Percentiles rank a stretch among this genome's conserved stretches.
phyloP scores from a whole-genome alignment of 2,113 vertebrate species.

The Nettapus auritus region DNA sequence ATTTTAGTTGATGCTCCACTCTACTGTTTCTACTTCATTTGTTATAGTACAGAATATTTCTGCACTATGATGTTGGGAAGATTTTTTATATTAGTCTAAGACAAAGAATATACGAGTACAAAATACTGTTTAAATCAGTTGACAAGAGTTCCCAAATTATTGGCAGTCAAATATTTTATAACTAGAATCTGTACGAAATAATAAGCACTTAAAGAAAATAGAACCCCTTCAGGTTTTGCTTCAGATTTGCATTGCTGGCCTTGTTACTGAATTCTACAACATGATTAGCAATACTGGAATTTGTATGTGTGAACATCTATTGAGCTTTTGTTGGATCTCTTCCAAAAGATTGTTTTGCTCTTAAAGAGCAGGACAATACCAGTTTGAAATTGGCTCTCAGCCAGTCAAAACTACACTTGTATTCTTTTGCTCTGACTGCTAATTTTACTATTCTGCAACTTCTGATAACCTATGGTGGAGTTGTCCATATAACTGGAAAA shows the following conservation, averaged over 20 bases:
- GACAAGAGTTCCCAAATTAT: conserved; percentile 23
- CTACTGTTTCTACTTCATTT: background rate
- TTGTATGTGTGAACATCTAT: conserved; percentile 15
- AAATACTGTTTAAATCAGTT: background rate
- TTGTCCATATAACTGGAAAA: background rate
- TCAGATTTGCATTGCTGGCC: conserved; percentile 36
- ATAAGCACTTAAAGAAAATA: conserved; percentile 34
- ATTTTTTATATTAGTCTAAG: background rate
- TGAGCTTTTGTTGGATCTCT: conserved; percentile 20
- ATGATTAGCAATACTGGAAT: conserved; percentile 28
- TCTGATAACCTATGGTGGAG: background rate
- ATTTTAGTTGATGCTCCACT: background rate
- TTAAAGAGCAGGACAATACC: conserved; percentile 24
- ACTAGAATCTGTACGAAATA: conserved; percentile 33
- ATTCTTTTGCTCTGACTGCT: conserved; percentile 38
- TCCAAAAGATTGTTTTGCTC: conserved; percentile 61
- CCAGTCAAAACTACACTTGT: conserved; percentile 11
- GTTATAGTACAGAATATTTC: background rate
- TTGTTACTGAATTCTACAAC: conserved; percentile 61
- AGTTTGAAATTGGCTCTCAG: conserved; percentile 33
- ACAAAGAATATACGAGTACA: too few relatives aligned
- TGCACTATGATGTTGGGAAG: background rate
- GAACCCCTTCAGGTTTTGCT: conserved; percentile 23
- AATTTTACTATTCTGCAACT: conserved; percentile 68
- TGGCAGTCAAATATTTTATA: conserved; percentile 44